A percentile compares a stretch with the other conserved stretches of the same genome.
phyloP scores from a whole-genome alignment of 64 coral and sea anemone species.

The Actinia tenebrosa region DNA sequence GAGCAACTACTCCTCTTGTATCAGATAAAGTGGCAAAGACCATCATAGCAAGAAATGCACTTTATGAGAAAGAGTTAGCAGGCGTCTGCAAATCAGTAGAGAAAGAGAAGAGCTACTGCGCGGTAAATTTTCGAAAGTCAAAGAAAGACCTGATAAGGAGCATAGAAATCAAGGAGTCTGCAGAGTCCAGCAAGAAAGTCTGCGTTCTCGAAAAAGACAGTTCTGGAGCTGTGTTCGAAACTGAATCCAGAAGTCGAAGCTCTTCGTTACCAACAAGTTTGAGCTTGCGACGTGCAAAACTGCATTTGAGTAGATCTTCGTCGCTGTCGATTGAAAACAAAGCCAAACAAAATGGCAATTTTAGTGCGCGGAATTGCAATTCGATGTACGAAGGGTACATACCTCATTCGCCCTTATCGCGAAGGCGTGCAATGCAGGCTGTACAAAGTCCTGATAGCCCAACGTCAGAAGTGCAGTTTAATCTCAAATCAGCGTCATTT shows the following conservation, averaged over 20 bases:
- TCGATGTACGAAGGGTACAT: neutral
- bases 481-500: neutral
- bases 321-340: neutral
- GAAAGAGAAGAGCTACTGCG: neutral
- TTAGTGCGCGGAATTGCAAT: neutral
- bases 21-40: constrained; percentile 13
- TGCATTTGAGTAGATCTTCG: neutral
- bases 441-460: neutral
- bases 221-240: neutral
- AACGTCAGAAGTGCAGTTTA: neutral
- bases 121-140: neutral
- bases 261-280: neutral
- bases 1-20: neutral
- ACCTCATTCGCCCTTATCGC: neutral
- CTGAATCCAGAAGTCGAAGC: neutral
- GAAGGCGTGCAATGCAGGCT: too few relatives aligned
- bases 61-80: constrained; percentile 1
- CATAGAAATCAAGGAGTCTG: neutral
- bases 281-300: neutral
- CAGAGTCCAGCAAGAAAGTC: neutral
- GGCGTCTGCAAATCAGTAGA: neutral
- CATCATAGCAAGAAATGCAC: neutral
- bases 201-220: neutral
- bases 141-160: neutral
- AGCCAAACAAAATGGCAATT: neutral